Evolutionary conservation across 2,888 invertebrate species (phyloP), one percentile per base, ranked within the genome.

Genomic region (Scelioninae gen. 1): DNA sequence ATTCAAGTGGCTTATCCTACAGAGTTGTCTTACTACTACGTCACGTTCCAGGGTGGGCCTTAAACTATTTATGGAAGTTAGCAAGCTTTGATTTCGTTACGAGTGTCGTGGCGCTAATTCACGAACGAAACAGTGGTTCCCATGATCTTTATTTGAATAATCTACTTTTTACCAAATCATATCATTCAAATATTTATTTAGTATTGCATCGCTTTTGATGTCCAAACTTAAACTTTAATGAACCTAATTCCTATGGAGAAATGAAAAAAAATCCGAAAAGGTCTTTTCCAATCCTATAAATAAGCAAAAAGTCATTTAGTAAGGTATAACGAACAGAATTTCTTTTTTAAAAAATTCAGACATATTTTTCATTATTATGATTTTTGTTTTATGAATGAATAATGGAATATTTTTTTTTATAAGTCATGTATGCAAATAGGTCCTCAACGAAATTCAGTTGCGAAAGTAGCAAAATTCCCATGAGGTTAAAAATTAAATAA

Each of bases 21-120:
- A 56, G 65, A 82, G 79, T 81, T 83, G 87, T 85, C 81, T 86
- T 76, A 69, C 56, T 75, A 82, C 85, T 60, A 66, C 76, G 84
- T 86, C 86, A 87, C 87, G 87, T 86, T 84, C 75, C 86, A 68
- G 83, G 83, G 47, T 72, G 79, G 79, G 83, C 83, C 86, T 85
- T 87, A 84, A 87, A 87, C 86, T 87, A 87, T 88, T 87, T 87
- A 88, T 86, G 86, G 76, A 83, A 81, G 74, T 86, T 85, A 72
- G 82, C 84, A 83, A 79, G 80, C 85, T 84, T 85, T 88, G 86
- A 87, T 87, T 88, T 86, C 84, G 86, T 87, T 87, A 86, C 86
- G 75, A 82, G 82, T 84, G 84, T 84, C 75, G 78, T 65, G 65
- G 65, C 60, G 75, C 75, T 75, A 71, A 79, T 74, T 75, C 75